Conservation (phyloP, 2,888 invertebrate species). For the Morpho deidamia region DNA sequence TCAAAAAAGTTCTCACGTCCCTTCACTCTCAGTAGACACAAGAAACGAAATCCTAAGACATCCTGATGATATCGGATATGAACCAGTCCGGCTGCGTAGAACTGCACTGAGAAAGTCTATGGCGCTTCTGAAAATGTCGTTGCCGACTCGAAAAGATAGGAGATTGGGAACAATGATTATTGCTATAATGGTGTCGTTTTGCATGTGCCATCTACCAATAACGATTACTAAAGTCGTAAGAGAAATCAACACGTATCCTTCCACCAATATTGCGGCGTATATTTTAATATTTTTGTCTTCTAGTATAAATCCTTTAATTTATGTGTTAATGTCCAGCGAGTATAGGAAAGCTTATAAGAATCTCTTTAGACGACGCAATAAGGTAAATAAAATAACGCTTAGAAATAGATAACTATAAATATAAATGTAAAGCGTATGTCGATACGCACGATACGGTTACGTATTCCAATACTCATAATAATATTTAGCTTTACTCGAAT, state of each 20-base stretch:
- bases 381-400: constrained; percentile 28
- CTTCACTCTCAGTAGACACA: constrained; percentile 24
- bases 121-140: constrained; percentile 70
- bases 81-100: constrained; percentile 38
- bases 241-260: constrained; percentile 79
- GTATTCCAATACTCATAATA: constrained; percentile 18
- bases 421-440: background rate
- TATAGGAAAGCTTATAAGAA: constrained; percentile 92
- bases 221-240: constrained; percentile 90
- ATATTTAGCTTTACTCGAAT: constrained; percentile 11
- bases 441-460: background rate
- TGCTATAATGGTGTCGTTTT: constrained; percentile 92
- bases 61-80: constrained; percentile 13
- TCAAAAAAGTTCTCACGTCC: constrained; percentile 3
- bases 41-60: constrained; percentile 12
- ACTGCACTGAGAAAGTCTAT: constrained; percentile 51
- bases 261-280: constrained; percentile 89
- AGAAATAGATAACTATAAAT: constrained; percentile 12
- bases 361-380: constrained; percentile 79
- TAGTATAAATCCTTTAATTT: constrained; percentile 94
- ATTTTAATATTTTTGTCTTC: constrained; percentile 90
- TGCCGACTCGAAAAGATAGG: constrained; percentile 86
- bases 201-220: constrained; percentile 94
- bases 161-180: constrained; percentile 91
- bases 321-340: constrained; percentile 95